These are phyloP conservation scores for Armadillidium nasatum DNA, from an alignment of 1,140 invertebrate genomes.

Conservation along the genomic window DNA sequence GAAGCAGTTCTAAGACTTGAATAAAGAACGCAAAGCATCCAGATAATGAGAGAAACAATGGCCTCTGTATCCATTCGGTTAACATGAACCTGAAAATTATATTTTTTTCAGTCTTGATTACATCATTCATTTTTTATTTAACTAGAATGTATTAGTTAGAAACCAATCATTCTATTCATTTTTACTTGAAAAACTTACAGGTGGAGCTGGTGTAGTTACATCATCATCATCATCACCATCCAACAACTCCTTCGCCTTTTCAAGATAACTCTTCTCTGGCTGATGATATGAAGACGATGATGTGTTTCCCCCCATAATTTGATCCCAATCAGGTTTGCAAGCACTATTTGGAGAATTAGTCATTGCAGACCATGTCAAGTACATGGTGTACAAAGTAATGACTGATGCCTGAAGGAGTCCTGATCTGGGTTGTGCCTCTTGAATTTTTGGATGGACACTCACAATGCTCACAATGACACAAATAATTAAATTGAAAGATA, in stretches of 20 bases:
- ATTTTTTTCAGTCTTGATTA: not conserved
- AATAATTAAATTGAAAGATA: conserved; percentile 91
- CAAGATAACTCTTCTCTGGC: not conserved
- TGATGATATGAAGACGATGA: not conserved
- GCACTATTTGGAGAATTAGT: conserved; percentile 74
- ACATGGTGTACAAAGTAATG: conserved; percentile 88
- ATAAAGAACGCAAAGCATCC: conserved; percentile 92
- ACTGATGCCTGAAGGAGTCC: conserved; percentile 88
- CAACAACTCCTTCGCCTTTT: too few relatives aligned
- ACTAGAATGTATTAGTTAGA: too few relatives aligned
- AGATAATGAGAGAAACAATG: conserved; percentile 85
- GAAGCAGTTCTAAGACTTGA: conserved; percentile 79
- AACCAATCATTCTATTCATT: too few relatives aligned
- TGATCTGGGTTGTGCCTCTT: conserved; percentile 78
- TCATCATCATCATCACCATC: conserved; percentile 26
- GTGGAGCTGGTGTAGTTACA: not conserved
- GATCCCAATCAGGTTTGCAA: conserved; percentile 41
- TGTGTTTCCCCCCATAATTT: conserved; percentile 28
- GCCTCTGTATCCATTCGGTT: conserved; percentile 71
- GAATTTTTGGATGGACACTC: conserved; percentile 86
- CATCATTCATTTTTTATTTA: too few relatives aligned
- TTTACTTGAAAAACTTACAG: not conserved
- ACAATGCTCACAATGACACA: conserved; percentile 78
- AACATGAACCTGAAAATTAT: conserved; percentile 17
- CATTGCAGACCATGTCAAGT: conserved; percentile 96